phyloP scores from a whole-genome alignment of 2,888 invertebrate genomes.

The Apodemia zela region DNA sequence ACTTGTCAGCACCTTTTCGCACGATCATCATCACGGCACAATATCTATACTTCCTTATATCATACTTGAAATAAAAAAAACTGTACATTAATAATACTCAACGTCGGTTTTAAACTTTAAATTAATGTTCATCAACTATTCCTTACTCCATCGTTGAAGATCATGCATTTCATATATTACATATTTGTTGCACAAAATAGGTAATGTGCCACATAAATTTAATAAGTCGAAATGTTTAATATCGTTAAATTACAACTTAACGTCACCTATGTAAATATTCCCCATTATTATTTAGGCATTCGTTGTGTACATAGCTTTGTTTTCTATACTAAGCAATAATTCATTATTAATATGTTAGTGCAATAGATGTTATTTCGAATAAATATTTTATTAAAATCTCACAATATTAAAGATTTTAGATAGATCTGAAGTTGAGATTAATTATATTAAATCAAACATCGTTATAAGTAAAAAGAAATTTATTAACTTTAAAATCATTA shows the following conservation, averaged over 20 bases:
- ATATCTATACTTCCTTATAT: too few species aligned
- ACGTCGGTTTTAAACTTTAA: too few species aligned
- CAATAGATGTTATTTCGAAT: constrained; percentile 73
- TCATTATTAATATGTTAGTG: constrained; percentile 58
- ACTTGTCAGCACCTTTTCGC: too few species aligned
- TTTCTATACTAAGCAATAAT: constrained; percentile 60
- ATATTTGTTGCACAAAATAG: not conserved
- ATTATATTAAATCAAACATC: constrained; percentile 41
- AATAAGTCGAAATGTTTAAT: not conserved
- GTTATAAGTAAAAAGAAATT: constrained; percentile 15
- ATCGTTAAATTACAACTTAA: constrained; percentile 4
- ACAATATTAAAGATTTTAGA: constrained; percentile 45
- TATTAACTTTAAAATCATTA: not conserved
- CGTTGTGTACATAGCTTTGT: constrained; percentile 51
- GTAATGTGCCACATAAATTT: not conserved
- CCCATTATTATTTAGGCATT: constrained; percentile 38
- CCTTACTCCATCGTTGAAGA: not conserved
- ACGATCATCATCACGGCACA: too few species aligned
- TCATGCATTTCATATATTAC: not conserved
- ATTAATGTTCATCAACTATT: too few species aligned
- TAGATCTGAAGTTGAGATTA: constrained; percentile 79
- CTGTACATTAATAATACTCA: too few species aligned
- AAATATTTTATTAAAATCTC: constrained; percentile 60
- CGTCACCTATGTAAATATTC: constrained; percentile 28
- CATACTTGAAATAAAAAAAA: too few species aligned